Percentiles rank a stretch among this genome's conserved stretches.
Conservation (phyloP, 1,140 invertebrate genomes). For the Drosophila paulistorum region DNA sequence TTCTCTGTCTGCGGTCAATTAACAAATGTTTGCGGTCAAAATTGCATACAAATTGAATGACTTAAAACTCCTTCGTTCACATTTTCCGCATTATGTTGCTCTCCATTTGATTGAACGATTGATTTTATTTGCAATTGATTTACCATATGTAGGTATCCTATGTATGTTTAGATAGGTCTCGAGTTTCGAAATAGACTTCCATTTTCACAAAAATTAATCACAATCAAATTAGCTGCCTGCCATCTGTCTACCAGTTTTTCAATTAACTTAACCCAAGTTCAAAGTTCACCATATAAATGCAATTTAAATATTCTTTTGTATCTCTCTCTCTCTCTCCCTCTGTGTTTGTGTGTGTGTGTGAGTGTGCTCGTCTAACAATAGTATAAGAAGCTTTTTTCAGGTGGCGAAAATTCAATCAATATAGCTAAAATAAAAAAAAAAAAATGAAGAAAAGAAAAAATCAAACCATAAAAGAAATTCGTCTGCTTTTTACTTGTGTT, state of each 20-base stretch:
- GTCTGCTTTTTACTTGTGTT: not conserved
- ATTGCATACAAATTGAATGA: constrained; percentile 73
- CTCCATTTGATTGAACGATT: constrained; percentile 41
- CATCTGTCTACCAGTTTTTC: constrained; percentile 20
- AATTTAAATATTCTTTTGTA: constrained; percentile 13
- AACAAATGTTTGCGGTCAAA: constrained; percentile 70
- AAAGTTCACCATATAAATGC: constrained; percentile 16
- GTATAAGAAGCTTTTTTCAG: constrained; percentile 1
- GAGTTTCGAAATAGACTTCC: not conserved
- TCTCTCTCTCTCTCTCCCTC: no score
- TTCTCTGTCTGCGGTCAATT: constrained; percentile 53
- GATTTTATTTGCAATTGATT: constrained; percentile 12
- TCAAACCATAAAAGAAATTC: constrained; percentile 13
- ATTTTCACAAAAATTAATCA: constrained; percentile 20
- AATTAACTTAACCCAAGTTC: constrained; percentile 22
- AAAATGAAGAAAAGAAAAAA: not conserved
- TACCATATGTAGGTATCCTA: no score
- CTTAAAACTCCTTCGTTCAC: constrained; percentile 28
- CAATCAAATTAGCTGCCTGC: constrained; percentile 20
- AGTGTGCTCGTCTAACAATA: constrained; percentile 25
- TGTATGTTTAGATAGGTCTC: not conserved
- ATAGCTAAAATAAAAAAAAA: not conserved
- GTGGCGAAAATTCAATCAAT: constrained; percentile 21
- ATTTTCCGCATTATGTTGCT: constrained; percentile 1
- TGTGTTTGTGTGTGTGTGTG: no score